phyloP scores from a whole-genome alignment of 2,113 vertebrate genomes.

The Dipodomys merriami region DNA sequence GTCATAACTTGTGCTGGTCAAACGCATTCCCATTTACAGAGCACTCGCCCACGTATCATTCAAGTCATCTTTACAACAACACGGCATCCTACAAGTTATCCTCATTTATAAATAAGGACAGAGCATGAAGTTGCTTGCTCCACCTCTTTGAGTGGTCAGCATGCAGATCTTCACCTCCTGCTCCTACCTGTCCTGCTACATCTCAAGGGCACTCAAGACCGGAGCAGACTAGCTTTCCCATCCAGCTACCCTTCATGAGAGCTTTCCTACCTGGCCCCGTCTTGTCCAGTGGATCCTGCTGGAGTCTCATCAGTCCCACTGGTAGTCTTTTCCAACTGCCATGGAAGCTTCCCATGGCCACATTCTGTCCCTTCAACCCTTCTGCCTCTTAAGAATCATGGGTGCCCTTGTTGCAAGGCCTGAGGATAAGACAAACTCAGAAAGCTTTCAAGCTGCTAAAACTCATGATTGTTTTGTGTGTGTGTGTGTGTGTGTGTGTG shows the following conservation, averaged over 20 bases:
- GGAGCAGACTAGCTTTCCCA: fast-evolving
- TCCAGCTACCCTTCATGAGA: not conserved
- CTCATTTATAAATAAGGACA: not conserved
- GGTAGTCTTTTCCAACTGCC: constrained; percentile 50
- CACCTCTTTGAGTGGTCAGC: not conserved
- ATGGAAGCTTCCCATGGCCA: constrained; percentile 24
- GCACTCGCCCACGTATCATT: not conserved
- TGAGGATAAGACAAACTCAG: not conserved
- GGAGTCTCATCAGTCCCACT: not conserved
- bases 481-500: too few species aligned
- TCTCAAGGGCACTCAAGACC: not conserved
- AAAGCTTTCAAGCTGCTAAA: not conserved
- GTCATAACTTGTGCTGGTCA: not conserved
- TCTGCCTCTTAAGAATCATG: not conserved
- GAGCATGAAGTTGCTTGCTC: not conserved
- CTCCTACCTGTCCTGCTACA: not conserved
- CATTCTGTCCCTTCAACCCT: constrained; percentile 42
- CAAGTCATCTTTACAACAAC: not conserved
- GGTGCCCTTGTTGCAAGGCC: not conserved
- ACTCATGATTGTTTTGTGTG: not conserved
- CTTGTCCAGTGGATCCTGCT: not conserved
- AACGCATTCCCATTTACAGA: not conserved
- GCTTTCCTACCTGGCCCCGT: constrained; percentile 54
- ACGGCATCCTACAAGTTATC: not conserved
- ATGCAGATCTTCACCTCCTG: not conserved